Base-by-base conservation (phyloP, 2,888 invertebrate genomes). In the Oscheius sp. region DNA sequence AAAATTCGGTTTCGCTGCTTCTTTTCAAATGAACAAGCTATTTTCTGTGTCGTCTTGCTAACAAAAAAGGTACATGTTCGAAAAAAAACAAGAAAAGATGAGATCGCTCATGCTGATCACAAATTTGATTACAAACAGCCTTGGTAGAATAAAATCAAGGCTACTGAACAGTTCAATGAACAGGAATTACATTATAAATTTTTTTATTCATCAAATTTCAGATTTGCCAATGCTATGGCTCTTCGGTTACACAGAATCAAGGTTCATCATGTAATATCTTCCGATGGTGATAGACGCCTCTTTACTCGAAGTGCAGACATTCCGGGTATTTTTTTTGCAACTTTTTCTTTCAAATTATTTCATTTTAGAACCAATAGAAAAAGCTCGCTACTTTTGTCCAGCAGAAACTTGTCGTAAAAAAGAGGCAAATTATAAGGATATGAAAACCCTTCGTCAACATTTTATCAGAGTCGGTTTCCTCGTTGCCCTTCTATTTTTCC, bases 211-310 rank as follows among this genome's bases (percentile, higher is more conserved):
- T n/a, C n/a, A n/a, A n/a, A n/a, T n/a, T 9, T 53, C 58, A 68
- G 63, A 18, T 71, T 76, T 18, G 25, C 18, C n/a, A 76, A 76
- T 45, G 43, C 71, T 23, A 73, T 76, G 21, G 76, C 78, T 2
- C 74, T 76, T 21, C 75, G 76, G 7, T 69, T 78, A 9, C 78
- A 78, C 53, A 27, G 59, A 29, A 12, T 78, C 46, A 78, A 78
- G 29, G 35, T 27, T 1, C 78, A 78, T 41, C 23, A 49, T 21
- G 49, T 52, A 1, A 5, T 71, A 2, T 53, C 70, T 3, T 41
- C 21, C 5, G 6, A 58, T 5, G 29, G 53, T 2, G 78, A 78
- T 25, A 21, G 27, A 5, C n/a, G 76, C 7, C 27, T 78, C 23
- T 41, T 59, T 25, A 49, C 59, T n/a, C 53, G 71, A 13, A 49